A percentile compares a stretch with the other conserved stretches of the same genome.
phyloP scores from a whole-genome alignment of 2,888 invertebrate genomes.

The Netelia inedita region DNA sequence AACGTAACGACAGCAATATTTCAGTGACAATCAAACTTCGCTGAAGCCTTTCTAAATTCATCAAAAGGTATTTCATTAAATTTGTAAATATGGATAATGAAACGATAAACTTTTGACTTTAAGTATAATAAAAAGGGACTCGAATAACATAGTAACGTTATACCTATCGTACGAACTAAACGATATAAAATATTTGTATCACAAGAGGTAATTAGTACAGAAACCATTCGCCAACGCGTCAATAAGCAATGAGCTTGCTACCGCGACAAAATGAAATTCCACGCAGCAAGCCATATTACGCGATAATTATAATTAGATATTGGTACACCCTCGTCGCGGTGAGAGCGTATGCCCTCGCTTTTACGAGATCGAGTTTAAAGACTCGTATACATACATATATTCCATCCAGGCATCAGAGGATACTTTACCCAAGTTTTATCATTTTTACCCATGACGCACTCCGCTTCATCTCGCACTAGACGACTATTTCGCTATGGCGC shows the following conservation, averaged over 20 bases:
- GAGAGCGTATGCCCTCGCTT: background rate
- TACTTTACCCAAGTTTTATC: background rate
- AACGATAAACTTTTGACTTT: too few relatives aligned
- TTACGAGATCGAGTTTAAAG: constrained; percentile 1
- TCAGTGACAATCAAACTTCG: too few relatives aligned
- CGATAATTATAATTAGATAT: constrained; percentile 35
- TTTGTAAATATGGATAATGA: too few relatives aligned
- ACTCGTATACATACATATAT: background rate
- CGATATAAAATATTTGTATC: background rate
- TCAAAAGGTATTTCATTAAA: too few relatives aligned
- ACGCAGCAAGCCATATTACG: background rate
- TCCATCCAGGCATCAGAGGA: background rate
- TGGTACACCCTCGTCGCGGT: background rate
- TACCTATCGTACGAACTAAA: background rate
- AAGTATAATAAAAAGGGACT: too few relatives aligned
- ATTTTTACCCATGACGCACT: constrained; percentile 17
- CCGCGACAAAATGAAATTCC: constrained; percentile 4
- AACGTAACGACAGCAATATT: too few relatives aligned
- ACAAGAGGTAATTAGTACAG: background rate
- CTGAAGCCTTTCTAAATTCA: too few relatives aligned
- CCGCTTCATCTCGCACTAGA: constrained; percentile 2
- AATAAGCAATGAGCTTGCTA: constrained; percentile 6
- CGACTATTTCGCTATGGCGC: background rate
- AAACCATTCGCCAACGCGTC: background rate
- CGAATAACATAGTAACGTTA: too few relatives aligned